Base-by-base conservation (phyloP, 2,113 vertebrate genomes). In the Acrocephalus arundinaceus region DNA sequence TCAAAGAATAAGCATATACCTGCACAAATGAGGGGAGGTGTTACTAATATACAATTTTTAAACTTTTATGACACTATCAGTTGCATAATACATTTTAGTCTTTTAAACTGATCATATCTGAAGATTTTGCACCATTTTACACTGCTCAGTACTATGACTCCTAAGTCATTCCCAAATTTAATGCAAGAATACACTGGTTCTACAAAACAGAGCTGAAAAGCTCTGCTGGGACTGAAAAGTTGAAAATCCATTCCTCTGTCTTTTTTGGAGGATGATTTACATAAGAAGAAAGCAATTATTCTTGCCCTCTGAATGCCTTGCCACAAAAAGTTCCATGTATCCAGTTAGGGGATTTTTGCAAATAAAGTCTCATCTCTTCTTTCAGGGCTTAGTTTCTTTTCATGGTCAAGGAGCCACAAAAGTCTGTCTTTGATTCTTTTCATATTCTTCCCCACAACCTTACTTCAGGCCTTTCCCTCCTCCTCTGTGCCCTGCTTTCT, bases 1-100 rank as follows among this genome's bases (percentile, higher is more conserved):
- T 73, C 87, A 95, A 96, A 94, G 86, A 96, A 95, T 76, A 96
- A 95, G 87, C 78, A 93, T 57, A 82, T 57, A 85, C 24, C 89
- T 89, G 79, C 51, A 83, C 46, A 95, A 86, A 87, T 46, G 66
- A 96, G 92, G 54, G 65, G 25, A 85, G 51, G 35, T 75, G 46
- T 79, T 74, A 74, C 62, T 87, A 91, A 91, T 35, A 57, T n/a
- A 83, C 57, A 91, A 37, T 86, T 91, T 92, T 95, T 94, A 97
- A 96, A 45, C 77, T 83, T 63, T 57, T 71, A 78, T 51, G 58
- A 82, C 49, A 43, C 31, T 84, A 81, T 43, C 85, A 85, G 63
- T 9, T 81, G 21, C n/a, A 87, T 54, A 76, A 57, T 61, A 70
- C 80, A 79, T 72, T 88, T 68, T 43, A 54, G 39, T 61, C 37